These are phyloP conservation scores for Lamprotornis superbus DNA, from an alignment of 2,113 vertebrate genomes.

Conservation along the genomic window DNA sequence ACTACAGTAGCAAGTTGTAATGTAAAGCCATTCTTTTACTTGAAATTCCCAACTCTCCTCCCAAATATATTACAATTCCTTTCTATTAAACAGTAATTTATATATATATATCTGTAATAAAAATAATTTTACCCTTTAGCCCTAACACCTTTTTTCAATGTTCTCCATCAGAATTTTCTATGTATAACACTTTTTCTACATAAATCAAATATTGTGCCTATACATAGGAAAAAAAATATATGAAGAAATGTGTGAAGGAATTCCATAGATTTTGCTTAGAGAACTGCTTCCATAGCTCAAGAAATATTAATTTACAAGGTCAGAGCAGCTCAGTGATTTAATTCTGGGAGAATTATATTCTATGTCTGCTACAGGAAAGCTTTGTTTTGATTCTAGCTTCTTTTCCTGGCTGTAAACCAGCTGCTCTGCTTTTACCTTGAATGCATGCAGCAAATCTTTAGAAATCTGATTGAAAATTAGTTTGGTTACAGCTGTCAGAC, in stretches of 20 bases:
- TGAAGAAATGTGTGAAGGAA: not conserved
- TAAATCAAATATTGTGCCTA: not conserved
- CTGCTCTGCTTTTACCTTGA: not conserved
- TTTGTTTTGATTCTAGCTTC: not conserved
- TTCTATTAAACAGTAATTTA: not conserved
- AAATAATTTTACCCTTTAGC: not conserved
- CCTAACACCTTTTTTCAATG: not conserved
- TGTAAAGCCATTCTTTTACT: not conserved
- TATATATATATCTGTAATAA: not conserved
- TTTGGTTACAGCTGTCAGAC: slow-evolving; percentile 6
- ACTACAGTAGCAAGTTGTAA: not conserved
- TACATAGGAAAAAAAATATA: not conserved
- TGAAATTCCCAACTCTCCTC: not conserved
- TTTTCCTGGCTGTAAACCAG: not conserved
- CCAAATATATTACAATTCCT: not conserved
- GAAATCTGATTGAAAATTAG: slow-evolving; percentile 39
- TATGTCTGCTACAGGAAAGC: not conserved
- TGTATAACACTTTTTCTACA: not conserved
- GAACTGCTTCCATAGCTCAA: not conserved
- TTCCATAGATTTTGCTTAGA: not conserved
- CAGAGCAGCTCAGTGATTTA: not conserved
- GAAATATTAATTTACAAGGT: slow-evolving; percentile 7
- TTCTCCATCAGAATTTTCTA: not conserved
- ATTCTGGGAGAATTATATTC: not conserved
- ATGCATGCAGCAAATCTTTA: not conserved